Base-by-base conservation (phyloP, 2,888 invertebrate species). In the Dyspetes luteomarginatus region DNA sequence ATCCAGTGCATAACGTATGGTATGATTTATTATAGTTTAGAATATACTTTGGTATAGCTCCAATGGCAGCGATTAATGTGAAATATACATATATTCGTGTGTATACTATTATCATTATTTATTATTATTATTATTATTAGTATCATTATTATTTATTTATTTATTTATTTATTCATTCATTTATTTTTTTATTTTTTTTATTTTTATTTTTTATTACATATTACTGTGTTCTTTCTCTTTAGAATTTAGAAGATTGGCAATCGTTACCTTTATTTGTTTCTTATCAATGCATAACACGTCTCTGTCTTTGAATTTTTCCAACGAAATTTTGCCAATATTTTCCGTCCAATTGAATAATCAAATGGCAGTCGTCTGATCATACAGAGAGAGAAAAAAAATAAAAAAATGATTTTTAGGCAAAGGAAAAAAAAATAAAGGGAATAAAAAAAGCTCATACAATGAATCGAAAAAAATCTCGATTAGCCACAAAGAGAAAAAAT, bases 31-130 rank as follows among this genome's bases (percentile, higher is more conserved):
- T 85, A 86, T 89, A 90, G 88, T 90, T 90, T 90, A 90, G 90
- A 90, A 90, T 90, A 89, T 90, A 89, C 85, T 90, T 88, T 88
- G 88, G 87, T 88, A 88, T 88, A 88, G 88, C 87, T 89, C 87
- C 85, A 85, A 87, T 90, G 89, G 90, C 89, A 90, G 89, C 90
- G 84, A 88, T 90, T 88, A 88, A 86, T 88, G 87, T 87, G 89
- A 90, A 88, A 88, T 88, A 89, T 89, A 89, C 87, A 86, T 85
- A 85, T 81, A 81, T 69, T 80, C 74, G 78, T 83, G 82, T 79
- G 72, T 85, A 83, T 83, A 80, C 80, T 77, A 78, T 83, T 83
- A 82, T 83, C 75, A 48, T 80, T 84, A 78, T 78, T 81, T 69
- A 62, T 76, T 75, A 67, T 69, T 65, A 81, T 67, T 65, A 81